Conservation (phyloP, 2,797 vertebrate genomes). For the Hippoglossus hippoglossus region DNA sequence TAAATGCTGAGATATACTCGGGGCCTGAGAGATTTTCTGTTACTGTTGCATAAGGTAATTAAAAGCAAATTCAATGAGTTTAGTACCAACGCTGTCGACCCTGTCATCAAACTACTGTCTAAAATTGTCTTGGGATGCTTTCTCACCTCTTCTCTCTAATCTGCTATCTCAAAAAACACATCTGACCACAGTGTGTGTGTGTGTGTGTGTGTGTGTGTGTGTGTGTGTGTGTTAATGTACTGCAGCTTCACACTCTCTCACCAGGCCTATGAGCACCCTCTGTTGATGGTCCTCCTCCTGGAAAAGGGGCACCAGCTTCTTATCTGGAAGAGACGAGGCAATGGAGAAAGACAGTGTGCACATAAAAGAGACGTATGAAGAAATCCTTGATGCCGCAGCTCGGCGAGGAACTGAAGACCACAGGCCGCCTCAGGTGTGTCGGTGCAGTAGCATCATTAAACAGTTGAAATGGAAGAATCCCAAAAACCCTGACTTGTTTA, state of each 20-base stretch:
- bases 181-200: no score
- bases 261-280: conserved; percentile 91
- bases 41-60: no score
- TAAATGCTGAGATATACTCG: no score
- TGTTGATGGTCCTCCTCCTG: conserved; percentile 93
- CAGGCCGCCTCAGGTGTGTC: conserved; percentile 37
- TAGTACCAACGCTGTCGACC: no score
- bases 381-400: conserved; percentile 41
- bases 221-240: conserved; percentile 3
- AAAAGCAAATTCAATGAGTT: no score
- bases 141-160: no score
- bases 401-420: neutral
- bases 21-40: no score
- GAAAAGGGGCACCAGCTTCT: conserved; percentile 89
- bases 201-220: neutral
- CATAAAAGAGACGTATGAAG: conserved; percentile 53
- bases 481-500: conserved; percentile 37
- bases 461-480: conserved; percentile 1
- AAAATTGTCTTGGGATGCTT: no score
- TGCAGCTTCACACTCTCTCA: conserved; percentile 71
- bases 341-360: conserved; percentile 3
- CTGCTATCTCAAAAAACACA: no score
- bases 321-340: conserved; percentile 82
- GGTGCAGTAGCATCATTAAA: conserved; percentile 33
- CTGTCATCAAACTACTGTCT: no score